These are phyloP conservation scores for Malacosoma neustria DNA, from an alignment of 2,888 invertebrate species.

Conservation along the genomic window DNA sequence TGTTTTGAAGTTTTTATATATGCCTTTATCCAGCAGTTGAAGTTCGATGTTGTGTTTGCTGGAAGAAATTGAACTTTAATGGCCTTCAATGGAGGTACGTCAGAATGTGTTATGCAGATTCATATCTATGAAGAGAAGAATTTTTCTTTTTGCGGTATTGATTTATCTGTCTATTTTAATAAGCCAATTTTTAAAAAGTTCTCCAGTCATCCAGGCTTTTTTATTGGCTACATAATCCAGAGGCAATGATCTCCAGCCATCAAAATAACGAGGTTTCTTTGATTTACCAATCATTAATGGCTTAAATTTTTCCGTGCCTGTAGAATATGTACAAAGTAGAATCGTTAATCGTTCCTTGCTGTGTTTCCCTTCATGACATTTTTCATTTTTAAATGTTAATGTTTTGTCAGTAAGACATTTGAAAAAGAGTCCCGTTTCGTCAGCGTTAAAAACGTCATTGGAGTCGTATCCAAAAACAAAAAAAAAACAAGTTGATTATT, in stretches of 20 bases:
- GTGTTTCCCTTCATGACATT: conserved; percentile 6
- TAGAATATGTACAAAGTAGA: conserved; percentile 7
- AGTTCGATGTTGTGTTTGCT: no score
- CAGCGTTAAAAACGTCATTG: conserved; percentile 5
- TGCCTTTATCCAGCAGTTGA: no score
- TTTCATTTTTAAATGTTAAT: conserved; percentile 6
- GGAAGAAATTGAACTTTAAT: conserved; percentile 1
- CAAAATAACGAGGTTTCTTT: conserved; percentile 9
- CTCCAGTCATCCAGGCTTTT: conserved; percentile 10
- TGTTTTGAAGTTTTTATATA: no score
- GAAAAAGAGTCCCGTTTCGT: conserved; percentile 5
- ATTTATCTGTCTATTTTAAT: background rate
- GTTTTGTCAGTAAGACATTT: conserved; percentile 8
- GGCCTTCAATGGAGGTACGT: conserved; percentile 2
- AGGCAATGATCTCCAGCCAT: conserved; percentile 6
- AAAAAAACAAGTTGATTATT: no score
- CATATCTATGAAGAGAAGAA: conserved; percentile 1
- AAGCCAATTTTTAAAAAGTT: background rate
- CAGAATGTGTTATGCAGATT: conserved; percentile 1
- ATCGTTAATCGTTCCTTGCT: conserved; percentile 7
- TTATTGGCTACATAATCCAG: conserved; percentile 7
- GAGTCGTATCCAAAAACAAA: background rate
- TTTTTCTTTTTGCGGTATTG: conserved; percentile 1
- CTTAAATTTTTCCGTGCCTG: conserved; percentile 9
- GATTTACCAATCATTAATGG: conserved; percentile 9